Evolutionary conservation across 2,113 vertebrate genomes (phyloP), one percentile per base, ranked within the genome.

Genomic region (Dascyllus trimaculatus): DNA sequence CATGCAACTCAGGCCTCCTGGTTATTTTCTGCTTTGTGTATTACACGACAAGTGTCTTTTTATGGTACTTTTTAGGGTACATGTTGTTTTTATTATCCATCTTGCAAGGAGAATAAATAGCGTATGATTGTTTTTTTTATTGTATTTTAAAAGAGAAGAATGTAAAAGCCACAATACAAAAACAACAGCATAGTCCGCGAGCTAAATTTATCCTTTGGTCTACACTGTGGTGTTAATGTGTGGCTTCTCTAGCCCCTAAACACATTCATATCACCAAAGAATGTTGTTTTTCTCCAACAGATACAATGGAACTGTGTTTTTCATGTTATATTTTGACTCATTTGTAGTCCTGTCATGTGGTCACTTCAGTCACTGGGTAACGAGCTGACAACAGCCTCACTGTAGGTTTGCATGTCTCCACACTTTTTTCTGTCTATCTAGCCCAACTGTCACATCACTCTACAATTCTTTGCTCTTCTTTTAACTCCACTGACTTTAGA

Each of bases 261-360:
- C 84, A 87, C 89, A 85, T 85, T 89, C 69, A 81, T 85, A 86
- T 91, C 83, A 46, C 71, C 71, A 65, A 89, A 90, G 88, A 90
- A 89, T 92, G 84, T 90, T 92, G 90, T 93, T 91, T 90, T 90
- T 84, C 80, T 69, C 77, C 10, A 14, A 76, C 71, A 61, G 75
- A 89, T 85, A 87, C 88, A 90, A 87, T 78, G 62, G 71, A 77
- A 73, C 71, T 85, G 71, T 90, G 85, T 91, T 89, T 90, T 89
- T 74, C 64, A 69, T 22, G 24, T 70, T 72, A 40, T 88, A 73
- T 86, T 90, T 78, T 72, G 80, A 89, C 77, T 81, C 71, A 11
- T 72, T 46, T 14, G 1, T 38, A 17, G 38, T 66, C 52, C 61
- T 89, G 79, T 86, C 64, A 84, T 91, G 86, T 85, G 81, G 86